These are phyloP conservation scores for Myrmophylax atrothorax DNA, from an alignment of 2,113 vertebrate genomes.

Conservation along the genomic window DNA sequence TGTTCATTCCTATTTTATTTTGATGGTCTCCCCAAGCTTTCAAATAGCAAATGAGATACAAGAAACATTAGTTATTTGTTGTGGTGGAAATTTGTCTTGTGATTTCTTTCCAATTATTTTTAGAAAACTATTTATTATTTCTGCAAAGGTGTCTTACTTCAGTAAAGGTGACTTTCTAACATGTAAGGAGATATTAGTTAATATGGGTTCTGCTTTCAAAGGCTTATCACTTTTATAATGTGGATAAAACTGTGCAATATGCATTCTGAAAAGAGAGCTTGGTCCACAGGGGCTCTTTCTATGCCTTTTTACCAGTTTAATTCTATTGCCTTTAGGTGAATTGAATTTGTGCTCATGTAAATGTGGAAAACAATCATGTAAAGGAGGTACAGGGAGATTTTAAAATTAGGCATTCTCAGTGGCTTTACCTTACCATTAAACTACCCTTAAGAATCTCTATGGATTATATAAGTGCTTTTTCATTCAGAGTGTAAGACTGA, in stretches of 20 bases:
- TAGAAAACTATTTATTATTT: not conserved
- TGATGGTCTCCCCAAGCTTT: not conserved
- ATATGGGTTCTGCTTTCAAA: not conserved
- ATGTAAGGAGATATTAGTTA: not conserved
- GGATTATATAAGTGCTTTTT: constrained; percentile 18
- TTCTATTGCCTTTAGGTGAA: not conserved
- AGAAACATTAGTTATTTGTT: not conserved
- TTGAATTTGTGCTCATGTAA: constrained; percentile 1
- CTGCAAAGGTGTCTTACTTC: not conserved
- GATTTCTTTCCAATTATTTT: not conserved
- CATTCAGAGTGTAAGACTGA: constrained; percentile 29
- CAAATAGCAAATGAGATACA: not conserved
- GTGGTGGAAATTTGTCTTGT: not conserved
- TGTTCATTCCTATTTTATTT: not conserved
- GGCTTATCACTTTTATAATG: not conserved
- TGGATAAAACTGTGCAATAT: not conserved
- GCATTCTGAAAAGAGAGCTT: not conserved
- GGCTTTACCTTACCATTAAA: constrained; percentile 42
- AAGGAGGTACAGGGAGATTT: constrained; percentile 24
- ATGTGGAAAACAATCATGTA: not conserved
- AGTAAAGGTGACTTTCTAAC: constrained; percentile 3
- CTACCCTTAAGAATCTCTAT: constrained; percentile 41
- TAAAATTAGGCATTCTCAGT: constrained; percentile 17
- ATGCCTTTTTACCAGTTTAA: not conserved
- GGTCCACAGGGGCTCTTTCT: not conserved